phyloP scores from a whole-genome alignment of 2,113 vertebrate genomes.

The Trogon melanurus region DNA sequence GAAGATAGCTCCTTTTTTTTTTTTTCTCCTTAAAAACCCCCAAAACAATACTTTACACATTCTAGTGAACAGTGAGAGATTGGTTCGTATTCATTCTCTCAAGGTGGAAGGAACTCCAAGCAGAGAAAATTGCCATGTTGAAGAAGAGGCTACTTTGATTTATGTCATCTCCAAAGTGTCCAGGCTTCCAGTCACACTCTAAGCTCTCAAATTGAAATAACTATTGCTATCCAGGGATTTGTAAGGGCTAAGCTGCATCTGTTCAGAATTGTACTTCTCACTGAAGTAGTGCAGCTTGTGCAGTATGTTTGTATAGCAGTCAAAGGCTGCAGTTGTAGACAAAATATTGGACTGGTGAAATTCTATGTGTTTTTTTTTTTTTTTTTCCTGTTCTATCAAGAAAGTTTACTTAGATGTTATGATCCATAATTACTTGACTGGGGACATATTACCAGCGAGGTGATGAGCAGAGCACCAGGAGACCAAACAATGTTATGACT shows the following conservation, averaged over 20 bases:
- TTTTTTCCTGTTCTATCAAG: neutral
- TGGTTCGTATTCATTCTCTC: neutral
- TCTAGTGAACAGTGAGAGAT: neutral
- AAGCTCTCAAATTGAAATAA: neutral
- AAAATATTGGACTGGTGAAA: neutral
- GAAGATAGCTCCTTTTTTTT: neutral
- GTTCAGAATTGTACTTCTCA: constrained; percentile 17
- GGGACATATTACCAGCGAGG: neutral
- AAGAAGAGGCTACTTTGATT: constrained; percentile 7
- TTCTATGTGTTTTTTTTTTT: accelerated
- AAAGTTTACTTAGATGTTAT: neutral
- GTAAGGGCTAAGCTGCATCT: constrained; percentile 41
- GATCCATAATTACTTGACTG: neutral
- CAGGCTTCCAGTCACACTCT: neutral
- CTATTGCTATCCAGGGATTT: neutral
- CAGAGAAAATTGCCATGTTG: neutral
- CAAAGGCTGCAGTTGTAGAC: neutral
- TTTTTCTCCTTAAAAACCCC: neutral
- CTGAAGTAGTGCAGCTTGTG: neutral
- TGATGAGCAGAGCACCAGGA: neutral
- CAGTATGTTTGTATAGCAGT: neutral
- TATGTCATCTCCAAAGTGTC: neutral
- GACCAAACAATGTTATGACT: neutral
- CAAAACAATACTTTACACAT: neutral
- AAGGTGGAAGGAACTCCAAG: neutral